Percentiles rank a stretch among this genome's conserved stretches.
Evolutionary conservation across 2,888 invertebrate species (phyloP).

Genomic region (Drosophila atripex): DNA sequence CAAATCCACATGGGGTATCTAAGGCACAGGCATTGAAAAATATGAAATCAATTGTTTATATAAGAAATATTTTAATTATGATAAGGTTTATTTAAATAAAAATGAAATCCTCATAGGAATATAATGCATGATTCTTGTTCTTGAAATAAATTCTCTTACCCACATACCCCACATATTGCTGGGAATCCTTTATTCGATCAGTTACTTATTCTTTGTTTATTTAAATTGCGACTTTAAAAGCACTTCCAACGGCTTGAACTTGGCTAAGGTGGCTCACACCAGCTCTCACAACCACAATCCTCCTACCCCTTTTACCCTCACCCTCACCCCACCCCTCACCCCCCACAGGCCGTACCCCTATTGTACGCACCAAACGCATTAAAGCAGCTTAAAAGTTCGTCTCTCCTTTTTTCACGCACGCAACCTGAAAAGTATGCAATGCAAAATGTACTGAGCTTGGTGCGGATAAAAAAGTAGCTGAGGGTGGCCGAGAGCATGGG

Average conservation of each 20-base stretch:
- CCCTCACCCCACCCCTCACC: neutral
- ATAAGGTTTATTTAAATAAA: no score
- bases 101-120: no score
- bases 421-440: constrained; percentile 76
- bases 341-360: neutral
- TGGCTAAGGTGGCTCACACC: constrained; percentile 53
- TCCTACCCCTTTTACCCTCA: constrained; percentile 7
- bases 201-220: constrained; percentile 6
- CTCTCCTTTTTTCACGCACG: constrained; percentile 56
- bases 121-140: no score
- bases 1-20: constrained; percentile 22
- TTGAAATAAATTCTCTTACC: neutral
- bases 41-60: neutral
- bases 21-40: neutral
- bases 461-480: constrained; percentile 5
- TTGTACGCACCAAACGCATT: constrained; percentile 73
- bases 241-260: constrained; percentile 79
- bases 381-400: constrained; percentile 77
- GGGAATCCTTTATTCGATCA: constrained; percentile 6
- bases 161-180: no score
- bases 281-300: constrained; percentile 34
- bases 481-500: neutral
- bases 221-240: constrained; percentile 72
- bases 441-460: constrained; percentile 52
- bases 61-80: neutral